Evolutionary conservation across 2,797 vertebrate genomes (phyloP).

Genomic region (Glossophaga mutica): DNA sequence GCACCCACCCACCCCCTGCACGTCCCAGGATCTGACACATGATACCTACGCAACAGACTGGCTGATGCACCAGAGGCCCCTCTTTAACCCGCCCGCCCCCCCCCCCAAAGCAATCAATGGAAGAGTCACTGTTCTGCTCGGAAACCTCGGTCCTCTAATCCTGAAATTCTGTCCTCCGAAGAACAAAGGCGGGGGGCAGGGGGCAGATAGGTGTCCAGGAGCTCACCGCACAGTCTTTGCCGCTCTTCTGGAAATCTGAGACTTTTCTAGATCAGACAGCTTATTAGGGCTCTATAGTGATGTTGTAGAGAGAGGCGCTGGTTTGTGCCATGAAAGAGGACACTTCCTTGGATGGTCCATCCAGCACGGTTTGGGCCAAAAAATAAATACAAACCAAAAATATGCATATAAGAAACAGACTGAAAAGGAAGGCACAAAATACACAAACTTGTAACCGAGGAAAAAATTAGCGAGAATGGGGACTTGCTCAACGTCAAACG

Average conservation of each 20-base stretch:
- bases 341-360: too few species aligned
- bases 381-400: background rate
- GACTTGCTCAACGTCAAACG: too few species aligned
- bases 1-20: fast-evolving
- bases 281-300: fast-evolving
- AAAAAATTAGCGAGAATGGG: background rate
- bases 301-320: fast-evolving
- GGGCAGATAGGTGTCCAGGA: background rate
- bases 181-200: background rate
- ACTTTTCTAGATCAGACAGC: background rate
- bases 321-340: background rate
- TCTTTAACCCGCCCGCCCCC: background rate
- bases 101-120: background rate
- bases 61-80: background rate
- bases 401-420: background rate
- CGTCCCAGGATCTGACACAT: background rate
- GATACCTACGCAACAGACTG: too few species aligned
- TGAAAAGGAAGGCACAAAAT: background rate
- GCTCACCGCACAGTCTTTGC: background rate
- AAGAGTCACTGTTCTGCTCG: background rate
- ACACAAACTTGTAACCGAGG: background rate
- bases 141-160: background rate
- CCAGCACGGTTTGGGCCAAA: background rate
- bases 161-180: background rate
- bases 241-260: background rate